Evolutionary conservation across 2,797 vertebrate species (phyloP), one percentile per base, ranked within the genome.

Genomic region (Sebastes oblongus): DNA sequence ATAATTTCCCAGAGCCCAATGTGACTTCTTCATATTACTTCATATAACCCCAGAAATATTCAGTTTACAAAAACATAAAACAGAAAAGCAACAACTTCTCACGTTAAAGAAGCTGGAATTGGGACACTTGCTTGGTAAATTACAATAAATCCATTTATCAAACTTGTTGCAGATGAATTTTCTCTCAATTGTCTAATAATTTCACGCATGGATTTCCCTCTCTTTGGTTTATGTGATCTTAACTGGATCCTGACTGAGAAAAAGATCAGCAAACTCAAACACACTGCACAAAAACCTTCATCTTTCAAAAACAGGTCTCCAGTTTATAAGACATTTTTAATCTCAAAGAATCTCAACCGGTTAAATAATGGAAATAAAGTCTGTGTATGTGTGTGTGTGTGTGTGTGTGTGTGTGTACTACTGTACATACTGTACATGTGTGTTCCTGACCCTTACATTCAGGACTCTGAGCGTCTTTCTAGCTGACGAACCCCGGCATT

Each of bases 401-500:
- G 36, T 14, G 36, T 14, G 6, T 42, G 67, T 5, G 22, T 34
- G 32, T 34, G 34, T 4, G 2, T 1, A 3, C 10, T 77, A 50
- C 42, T 50, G 65, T 65, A 80, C 30, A 66, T 69, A 10, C 64
- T 72, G 66, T 74, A 80, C 30, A 24, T 77, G 69, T 69, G 72
- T 61, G 78, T 58, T 55, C 10, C 67, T 79, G 80, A 81, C 22
- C 24, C 20, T 75, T 32, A 71, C 46, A 11, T 54, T 68, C 50
- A 62, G 34, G 71, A 59, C 75, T 79, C 67, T 0, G 60, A 52
- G 66, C 5, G 13, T 72, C 59, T 58, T 46, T 58, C 61, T 20
- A n/a, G 46, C 64, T 14, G 78, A 32, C 29, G 7, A 85, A 93
- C 65, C 91, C 91, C 61, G 2, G 14, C 86, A 92, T 93, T 92